Evolutionary conservation across 2,888 invertebrate species (phyloP).

Genomic region (Erebia aethiops): DNA sequence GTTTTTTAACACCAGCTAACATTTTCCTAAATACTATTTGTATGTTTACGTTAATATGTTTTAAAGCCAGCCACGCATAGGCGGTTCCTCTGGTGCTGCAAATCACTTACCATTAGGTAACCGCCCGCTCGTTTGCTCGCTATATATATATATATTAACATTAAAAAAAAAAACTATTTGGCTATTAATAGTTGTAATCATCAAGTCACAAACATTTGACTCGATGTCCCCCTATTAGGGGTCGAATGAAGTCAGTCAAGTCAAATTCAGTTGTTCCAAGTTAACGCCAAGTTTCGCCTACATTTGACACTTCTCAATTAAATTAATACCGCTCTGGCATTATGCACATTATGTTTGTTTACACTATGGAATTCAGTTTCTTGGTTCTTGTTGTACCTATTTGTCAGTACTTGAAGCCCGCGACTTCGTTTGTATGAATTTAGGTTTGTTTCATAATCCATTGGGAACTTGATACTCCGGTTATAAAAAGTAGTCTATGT

Average conservation of each 20-base stretch:
- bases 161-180: background rate
- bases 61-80: too few species aligned
- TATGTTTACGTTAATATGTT: too few species aligned
- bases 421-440: too few species aligned
- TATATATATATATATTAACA: background rate
- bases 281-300: constrained; percentile 5
- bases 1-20: too few species aligned
- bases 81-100: too few species aligned
- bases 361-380: background rate
- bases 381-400: background rate
- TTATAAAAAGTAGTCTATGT: too few species aligned
- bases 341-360: constrained; percentile 9
- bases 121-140: too few species aligned
- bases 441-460: too few species aligned
- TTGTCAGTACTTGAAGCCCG: too few species aligned
- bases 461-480: too few species aligned
- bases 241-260: constrained; percentile 5
- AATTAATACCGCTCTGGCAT: constrained; percentile 43
- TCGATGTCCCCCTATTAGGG: background rate
- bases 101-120: too few species aligned
- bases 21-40: too few species aligned
- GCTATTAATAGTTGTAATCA: background rate
- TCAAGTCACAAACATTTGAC: constrained; percentile 15
- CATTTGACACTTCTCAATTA: constrained; percentile 66
- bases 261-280: constrained; percentile 14